Evolutionary conservation across 1,140 invertebrate species (phyloP), one percentile per base, ranked within the genome.

Genomic region (Thrips palmi): DNA sequence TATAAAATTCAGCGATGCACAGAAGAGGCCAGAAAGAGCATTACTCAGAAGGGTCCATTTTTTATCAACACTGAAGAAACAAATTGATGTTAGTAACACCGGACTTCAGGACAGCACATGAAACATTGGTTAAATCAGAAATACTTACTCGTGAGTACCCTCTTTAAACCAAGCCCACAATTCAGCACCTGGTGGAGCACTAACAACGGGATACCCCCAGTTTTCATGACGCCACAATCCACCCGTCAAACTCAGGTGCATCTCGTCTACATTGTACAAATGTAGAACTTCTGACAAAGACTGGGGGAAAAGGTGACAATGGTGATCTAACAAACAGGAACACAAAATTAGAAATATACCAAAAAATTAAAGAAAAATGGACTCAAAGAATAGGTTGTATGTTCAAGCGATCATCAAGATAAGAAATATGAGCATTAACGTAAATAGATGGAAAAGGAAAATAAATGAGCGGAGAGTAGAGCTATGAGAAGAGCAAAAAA

Each of bases 1-100:
- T 41, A 97, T 82, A 55, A 94, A 94, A 63, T 96, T 97, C 4
- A 98, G 60, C 1, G 92, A 97, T 17, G 89, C 84, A 68, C 93
- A 98, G 32, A 97, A 72, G 1, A 96, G 65, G 4, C 92, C 92
- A 22, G 89, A 88, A 17, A 98, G 63, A 1, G 86, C 77, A 54
- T 86, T 83, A 33, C 81, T 81, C 24, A 97, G 56, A 43, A 80
- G 74, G 47, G 73, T 74, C 92, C 92, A 97, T 46, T 80, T 74
- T 37, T 69, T 60, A 52, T 93, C 72, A 12, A 93, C 68, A 52
- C 62, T 65, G 39, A 18, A 39, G 45, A 30, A 1, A 47, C 44
- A 32, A 50, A 25, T 33, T 34, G 11, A 35, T 44, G 32, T 43
- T 35, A 21, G 15, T 32, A 32, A 32, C 8, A 32, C 14, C 15